Base-by-base conservation (phyloP, 2,888 invertebrate genomes). In the Masnerella sp. region DNA sequence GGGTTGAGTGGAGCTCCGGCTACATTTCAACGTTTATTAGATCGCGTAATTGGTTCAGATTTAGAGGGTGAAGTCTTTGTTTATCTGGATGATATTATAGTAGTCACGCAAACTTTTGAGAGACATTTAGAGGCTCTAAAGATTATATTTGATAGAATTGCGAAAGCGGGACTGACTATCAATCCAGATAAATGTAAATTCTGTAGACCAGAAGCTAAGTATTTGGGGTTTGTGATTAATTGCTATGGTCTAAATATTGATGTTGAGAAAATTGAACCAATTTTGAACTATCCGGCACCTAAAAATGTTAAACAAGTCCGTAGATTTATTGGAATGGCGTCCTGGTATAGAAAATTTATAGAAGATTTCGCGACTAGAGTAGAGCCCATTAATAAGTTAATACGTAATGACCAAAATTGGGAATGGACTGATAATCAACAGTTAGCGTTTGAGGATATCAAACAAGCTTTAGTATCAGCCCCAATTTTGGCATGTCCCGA, bases 401-500 rank as follows among this genome's bases (percentile, higher is more conserved):
- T 56, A 7, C 15, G 38, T 8, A 15, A 14, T n/a, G 32, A 51
- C 34, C 51, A 34, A 8, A 25, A 15, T 2, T 62, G 51, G 62
- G 12, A 2, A 7, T 64, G 65, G 47, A 5, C 4, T 12, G 4
- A 8, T 5, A 47, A 54, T 2, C 54, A 65, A 15, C 17, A 56
- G 11, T 4, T 5, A 15, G 54, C 38, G 3, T 65, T 65, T n/a
- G 30, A 38, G 30, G 2, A 17, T 2, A 38, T 65, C 1, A 56
- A 65, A 17, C 15, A 45, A 32, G 45, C 34, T 1, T 45, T 64
- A 7, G 28, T 11, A 3, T 45, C 43, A 28, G 36, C 78, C 0
- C 79, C 75, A 0, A 69, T 76, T 2, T 28, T 80, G 0, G 47
- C 69, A 2, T 74, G 77, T 18, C 78, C 78, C 0, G 67, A 78